Conservation (phyloP, 2,888 invertebrate species). For the Esperia sulphurella region DNA sequence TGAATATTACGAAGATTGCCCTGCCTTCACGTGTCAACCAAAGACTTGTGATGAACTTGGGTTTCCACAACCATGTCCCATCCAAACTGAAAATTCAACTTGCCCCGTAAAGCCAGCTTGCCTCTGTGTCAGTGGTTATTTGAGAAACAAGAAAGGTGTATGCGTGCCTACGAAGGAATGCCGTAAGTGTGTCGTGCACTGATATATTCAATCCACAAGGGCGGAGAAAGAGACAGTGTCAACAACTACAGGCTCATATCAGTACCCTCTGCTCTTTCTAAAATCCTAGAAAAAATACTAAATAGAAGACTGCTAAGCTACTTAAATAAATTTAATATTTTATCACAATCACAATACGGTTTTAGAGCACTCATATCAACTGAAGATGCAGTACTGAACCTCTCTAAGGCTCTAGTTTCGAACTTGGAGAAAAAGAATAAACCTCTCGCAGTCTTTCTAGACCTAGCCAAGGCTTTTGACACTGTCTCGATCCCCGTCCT, state of each 20-base stretch:
- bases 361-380: neutral
- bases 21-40: neutral
- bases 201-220: constrained; percentile 8
- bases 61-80: neutral
- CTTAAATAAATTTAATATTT: neutral
- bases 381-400: no score
- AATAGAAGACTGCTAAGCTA: constrained; percentile 8
- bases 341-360: neutral
- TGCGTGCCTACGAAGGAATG: constrained; percentile 13
- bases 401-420: no score
- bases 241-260: constrained; percentile 13
- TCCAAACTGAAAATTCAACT: constrained; percentile 17
- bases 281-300: constrained; percentile 12
- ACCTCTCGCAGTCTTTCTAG: no score
- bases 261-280: constrained; percentile 8
- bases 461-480: no score
- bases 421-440: no score
- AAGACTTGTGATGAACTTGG: neutral
- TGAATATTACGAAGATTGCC: neutral
- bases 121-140: constrained; percentile 12
- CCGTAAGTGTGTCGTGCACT: neutral
- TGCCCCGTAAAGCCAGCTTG: constrained; percentile 16
- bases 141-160: constrained; percentile 9
- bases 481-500: no score
- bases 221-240: constrained; percentile 7